Percentiles rank a stretch among this genome's conserved stretches.
phyloP scores from a whole-genome alignment of 1,140 invertebrate genomes.

The Dinoponera quadriceps region DNA sequence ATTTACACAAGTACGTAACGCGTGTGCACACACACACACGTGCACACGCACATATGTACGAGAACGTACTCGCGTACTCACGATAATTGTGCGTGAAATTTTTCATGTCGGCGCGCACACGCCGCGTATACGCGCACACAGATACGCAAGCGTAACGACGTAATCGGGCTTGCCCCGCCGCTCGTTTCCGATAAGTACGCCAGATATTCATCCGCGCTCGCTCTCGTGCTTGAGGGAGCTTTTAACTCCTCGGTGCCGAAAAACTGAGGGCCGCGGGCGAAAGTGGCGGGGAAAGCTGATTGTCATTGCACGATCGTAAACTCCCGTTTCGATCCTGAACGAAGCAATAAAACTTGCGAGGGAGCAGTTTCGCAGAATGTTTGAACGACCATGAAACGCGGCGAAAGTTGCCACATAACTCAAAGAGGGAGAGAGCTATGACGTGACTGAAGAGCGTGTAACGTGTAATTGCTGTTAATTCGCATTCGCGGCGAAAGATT shows the following conservation, averaged over 20 bases:
- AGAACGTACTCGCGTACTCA: slow-evolving; percentile 18
- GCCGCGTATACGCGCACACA: not conserved
- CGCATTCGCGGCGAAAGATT: not conserved
- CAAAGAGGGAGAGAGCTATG: not conserved
- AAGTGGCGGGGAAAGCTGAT: slow-evolving; percentile 57
- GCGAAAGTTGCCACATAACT: slow-evolving; percentile 64
- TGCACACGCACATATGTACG: not conserved
- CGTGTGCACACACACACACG: slow-evolving; percentile 4
- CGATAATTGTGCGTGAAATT: slow-evolving; percentile 62
- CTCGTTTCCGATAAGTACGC: not conserved
- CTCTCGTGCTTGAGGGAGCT: slow-evolving; percentile 45
- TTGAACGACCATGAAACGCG: slow-evolving; percentile 66
- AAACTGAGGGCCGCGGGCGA: slow-evolving; percentile 21
- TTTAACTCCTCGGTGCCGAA: slow-evolving; percentile 4
- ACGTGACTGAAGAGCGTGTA: slow-evolving; percentile 10
- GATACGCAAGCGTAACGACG: not conserved
- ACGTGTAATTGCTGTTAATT: slow-evolving; percentile 50
- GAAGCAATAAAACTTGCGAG: slow-evolving; percentile 63
- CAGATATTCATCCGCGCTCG: slow-evolving; percentile 9
- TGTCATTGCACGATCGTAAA: slow-evolving; percentile 69
- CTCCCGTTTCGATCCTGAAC: slow-evolving; percentile 65
- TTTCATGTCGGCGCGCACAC: slow-evolving; percentile 8
- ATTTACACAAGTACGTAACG: not conserved
- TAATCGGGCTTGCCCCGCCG: slow-evolving; percentile 5
- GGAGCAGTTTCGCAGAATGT: slow-evolving; percentile 64